Evolutionary conservation across 2,888 invertebrate genomes (phyloP).

Genomic region (Adela reaumurella): DNA sequence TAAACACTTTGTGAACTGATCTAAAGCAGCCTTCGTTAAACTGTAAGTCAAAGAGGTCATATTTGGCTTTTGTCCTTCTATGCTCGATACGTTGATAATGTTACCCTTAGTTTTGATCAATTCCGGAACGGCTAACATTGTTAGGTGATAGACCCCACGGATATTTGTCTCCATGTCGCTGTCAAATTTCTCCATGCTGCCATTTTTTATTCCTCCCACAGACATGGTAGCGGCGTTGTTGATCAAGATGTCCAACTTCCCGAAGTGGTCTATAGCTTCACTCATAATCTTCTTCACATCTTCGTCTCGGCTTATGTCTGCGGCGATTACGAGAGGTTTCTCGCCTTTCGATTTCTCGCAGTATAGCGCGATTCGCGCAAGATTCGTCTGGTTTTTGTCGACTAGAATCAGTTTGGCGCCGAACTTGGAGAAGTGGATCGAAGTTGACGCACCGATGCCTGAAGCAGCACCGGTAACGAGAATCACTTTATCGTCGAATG

Average conservation of each 20-base stretch:
- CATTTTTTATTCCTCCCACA: constrained; percentile 75
- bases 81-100: constrained; percentile 89
- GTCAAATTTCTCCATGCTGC: constrained; percentile 79
- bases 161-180: constrained; percentile 83
- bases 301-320: constrained; percentile 64
- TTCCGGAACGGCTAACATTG: constrained; percentile 80
- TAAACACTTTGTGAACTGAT: constrained; percentile 88
- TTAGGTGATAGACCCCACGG: constrained; percentile 73
- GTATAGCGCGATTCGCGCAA: constrained; percentile 35
- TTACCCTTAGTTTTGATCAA: constrained; percentile 75
- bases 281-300: constrained; percentile 64
- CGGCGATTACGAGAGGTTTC: constrained; percentile 55
- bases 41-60: constrained; percentile 82
- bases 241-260: constrained; percentile 71
- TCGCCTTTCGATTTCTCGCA: constrained; percentile 54
- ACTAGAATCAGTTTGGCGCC: constrained; percentile 63
- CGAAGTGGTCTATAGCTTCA: constrained; percentile 65
- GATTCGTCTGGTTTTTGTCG: constrained; percentile 43
- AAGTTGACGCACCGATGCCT: constrained; percentile 71
- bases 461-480: constrained; percentile 70
- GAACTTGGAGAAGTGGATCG: constrained; percentile 62
- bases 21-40: constrained; percentile 88
- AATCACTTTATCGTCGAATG: constrained; percentile 59
- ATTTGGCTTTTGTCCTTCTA: constrained; percentile 64
- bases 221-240: constrained; percentile 85